Evolutionary conservation across 2,797 vertebrate genomes (phyloP).

Genomic region (Notolabrus celidotus): DNA sequence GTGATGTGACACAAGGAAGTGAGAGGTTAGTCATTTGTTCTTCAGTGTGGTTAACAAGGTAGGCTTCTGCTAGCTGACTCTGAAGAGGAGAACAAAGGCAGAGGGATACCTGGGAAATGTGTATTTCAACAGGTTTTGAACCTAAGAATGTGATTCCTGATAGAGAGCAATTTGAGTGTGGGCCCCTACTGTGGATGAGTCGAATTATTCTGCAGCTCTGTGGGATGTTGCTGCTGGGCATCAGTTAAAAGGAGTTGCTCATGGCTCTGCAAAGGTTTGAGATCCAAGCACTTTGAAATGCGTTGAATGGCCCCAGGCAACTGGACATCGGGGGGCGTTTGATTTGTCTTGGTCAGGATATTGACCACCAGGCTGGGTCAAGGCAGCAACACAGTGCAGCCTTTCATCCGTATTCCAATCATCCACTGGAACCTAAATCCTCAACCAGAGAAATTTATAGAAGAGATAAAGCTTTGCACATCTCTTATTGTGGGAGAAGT

Average conservation of each 20-base stretch:
- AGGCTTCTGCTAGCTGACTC: constrained; percentile 3
- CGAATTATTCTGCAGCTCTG: constrained; percentile 34
- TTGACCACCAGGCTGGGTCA: constrained; percentile 57
- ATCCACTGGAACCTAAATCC: neutral
- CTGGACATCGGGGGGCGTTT: constrained; percentile 57
- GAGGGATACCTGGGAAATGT: constrained; percentile 21
- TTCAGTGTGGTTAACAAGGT: constrained; percentile 14
- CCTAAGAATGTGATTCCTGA: constrained; percentile 12
- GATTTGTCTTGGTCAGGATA: constrained; percentile 59
- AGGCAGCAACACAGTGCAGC: constrained; percentile 20
- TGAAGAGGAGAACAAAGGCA: constrained; percentile 33
- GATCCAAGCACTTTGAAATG: constrained; percentile 61
- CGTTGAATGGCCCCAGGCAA: constrained; percentile 41
- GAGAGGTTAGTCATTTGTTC: neutral
- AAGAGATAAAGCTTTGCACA: neutral
- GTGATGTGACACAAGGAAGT: neutral
- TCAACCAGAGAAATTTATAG: neutral
- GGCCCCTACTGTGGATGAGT: constrained; percentile 19
- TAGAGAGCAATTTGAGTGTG: constrained; percentile 15
- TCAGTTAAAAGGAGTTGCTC: constrained; percentile 40
- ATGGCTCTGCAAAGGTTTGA: constrained; percentile 28
- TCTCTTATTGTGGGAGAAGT: neutral
- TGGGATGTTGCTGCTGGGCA: constrained; percentile 50
- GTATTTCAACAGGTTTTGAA: constrained; percentile 36
- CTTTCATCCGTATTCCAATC: constrained; percentile 43